Conservation (phyloP, 2,797 vertebrate genomes). For the Chloroceryle inda region DNA sequence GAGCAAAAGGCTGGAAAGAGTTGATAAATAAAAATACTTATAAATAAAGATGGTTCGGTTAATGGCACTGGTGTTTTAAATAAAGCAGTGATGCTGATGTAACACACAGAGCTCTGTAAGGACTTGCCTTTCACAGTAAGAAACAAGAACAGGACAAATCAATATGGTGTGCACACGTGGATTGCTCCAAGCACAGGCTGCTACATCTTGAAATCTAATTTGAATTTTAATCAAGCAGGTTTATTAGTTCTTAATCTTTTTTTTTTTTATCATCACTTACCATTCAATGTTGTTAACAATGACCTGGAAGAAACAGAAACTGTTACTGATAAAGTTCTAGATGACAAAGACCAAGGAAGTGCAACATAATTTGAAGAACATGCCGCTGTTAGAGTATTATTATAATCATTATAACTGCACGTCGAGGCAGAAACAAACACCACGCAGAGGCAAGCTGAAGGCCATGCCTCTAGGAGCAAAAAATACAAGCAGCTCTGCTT, state of each 20-base stretch:
- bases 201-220: neutral
- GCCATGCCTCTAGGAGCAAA: neutral
- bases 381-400: neutral
- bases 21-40: neutral
- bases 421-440: neutral
- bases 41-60: neutral
- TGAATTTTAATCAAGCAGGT: neutral
- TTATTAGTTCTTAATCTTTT: neutral
- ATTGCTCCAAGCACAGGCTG: neutral
- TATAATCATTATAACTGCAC: neutral
- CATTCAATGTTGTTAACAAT: neutral
- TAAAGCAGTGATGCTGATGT: neutral
- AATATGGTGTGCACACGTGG: neutral
- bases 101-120: neutral
- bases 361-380: neutral
- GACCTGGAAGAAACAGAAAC: constrained; percentile 26
- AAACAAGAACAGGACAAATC: neutral
- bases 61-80: neutral
- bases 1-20: neutral
- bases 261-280: neutral
- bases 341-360: neutral
- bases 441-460: neutral
- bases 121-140: neutral
- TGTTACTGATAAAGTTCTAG: constrained; percentile 23
- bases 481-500: neutral